phyloP scores from a whole-genome alignment of 2,113 vertebrate genomes.

The Barbus barbus region DNA sequence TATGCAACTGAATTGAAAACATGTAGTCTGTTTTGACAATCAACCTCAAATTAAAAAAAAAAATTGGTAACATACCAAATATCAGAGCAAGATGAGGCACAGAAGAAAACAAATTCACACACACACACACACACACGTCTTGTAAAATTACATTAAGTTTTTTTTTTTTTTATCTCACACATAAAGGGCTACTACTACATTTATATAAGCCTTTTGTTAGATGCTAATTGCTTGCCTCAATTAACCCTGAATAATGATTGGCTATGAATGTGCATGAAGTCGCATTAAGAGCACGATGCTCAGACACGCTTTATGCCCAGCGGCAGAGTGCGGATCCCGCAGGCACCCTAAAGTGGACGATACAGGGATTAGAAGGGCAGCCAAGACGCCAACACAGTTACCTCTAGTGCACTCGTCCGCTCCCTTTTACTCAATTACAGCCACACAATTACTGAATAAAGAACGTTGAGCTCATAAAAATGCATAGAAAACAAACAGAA shows the following conservation, averaged over 20 bases:
- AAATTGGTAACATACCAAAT: too few species aligned
- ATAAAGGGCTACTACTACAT: too few species aligned
- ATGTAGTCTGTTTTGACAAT: too few species aligned
- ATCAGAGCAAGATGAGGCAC: not conserved
- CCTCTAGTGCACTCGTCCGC: slow-evolving; percentile 65
- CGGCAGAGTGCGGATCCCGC: slow-evolving; percentile 57
- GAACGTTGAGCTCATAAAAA: slow-evolving; percentile 22
- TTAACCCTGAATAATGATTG: slow-evolving; percentile 62
- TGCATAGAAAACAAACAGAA: slow-evolving; percentile 22
- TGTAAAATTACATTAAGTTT: not conserved
- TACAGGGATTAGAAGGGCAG: slow-evolving; percentile 72
- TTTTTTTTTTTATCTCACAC: not conserved
- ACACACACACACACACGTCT: not conserved
- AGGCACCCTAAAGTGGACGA: slow-evolving; percentile 73
- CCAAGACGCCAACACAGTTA: slow-evolving; percentile 54
- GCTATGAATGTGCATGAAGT: slow-evolving; percentile 70
- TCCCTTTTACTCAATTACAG: slow-evolving; percentile 4
- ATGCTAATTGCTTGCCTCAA: slow-evolving; percentile 32
- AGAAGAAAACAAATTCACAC: not conserved
- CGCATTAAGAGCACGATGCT: slow-evolving; percentile 70
- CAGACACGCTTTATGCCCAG: slow-evolving; percentile 68
- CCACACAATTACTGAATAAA: not conserved
- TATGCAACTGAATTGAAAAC: not conserved
- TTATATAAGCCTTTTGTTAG: slow-evolving; percentile 7
- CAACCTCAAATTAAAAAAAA: too few species aligned